phyloP scores from a whole-genome alignment of 2,797 vertebrate genomes.

The Macropus fuliginosus region DNA sequence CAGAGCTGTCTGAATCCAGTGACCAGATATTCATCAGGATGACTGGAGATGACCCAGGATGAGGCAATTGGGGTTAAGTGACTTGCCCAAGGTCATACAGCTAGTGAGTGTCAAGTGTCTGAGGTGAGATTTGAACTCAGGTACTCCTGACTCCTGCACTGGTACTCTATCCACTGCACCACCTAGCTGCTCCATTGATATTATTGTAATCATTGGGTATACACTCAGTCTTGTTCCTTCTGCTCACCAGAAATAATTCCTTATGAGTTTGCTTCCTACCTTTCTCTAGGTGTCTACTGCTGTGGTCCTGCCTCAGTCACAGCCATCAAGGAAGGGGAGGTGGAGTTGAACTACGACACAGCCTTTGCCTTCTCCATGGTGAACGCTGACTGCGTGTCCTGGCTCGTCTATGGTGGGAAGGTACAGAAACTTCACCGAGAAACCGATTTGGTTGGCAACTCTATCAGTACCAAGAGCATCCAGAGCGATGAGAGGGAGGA shows the following conservation, averaged over 20 bases:
- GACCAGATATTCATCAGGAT: too few species aligned
- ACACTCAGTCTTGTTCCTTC: not conserved
- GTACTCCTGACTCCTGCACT: too few species aligned
- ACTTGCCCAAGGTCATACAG: too few species aligned
- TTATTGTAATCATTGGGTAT: not conserved
- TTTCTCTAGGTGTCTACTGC: conserved; percentile 89
- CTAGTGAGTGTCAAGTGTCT: too few species aligned
- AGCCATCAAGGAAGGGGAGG: conserved; percentile 88
- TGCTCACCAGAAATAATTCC: not conserved
- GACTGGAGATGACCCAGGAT: too few species aligned
- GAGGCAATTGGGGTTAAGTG: too few species aligned
- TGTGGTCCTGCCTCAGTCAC: conserved; percentile 93
- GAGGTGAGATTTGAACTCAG: too few species aligned
- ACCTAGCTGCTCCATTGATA: not conserved
- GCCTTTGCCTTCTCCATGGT: conserved; percentile 93
- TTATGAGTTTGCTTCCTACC: not conserved
- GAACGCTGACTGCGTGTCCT: conserved; percentile 89
- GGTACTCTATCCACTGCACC: too few species aligned
- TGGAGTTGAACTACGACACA: conserved; percentile 88
- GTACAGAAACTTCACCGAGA: conserved; percentile 86
- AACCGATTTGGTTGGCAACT: conserved; percentile 87
- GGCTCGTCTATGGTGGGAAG: conserved; percentile 83
- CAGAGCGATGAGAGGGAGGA: conserved; percentile 85
- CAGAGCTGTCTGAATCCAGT: too few species aligned
- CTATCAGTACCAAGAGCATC: conserved; percentile 94